Evolutionary conservation across 2,888 invertebrate genomes (phyloP).

Genomic region (Galerucella pusilla): DNA sequence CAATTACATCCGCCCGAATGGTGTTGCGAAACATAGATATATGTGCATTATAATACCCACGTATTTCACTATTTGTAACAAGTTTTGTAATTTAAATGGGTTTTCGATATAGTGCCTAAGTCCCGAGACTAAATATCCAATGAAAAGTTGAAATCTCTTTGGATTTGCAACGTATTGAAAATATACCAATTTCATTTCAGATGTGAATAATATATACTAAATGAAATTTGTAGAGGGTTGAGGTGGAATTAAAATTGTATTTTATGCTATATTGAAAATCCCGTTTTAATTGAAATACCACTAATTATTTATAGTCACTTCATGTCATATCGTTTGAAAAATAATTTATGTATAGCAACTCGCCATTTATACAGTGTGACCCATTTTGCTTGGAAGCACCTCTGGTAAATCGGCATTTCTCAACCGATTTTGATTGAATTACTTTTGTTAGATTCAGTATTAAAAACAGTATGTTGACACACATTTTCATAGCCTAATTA

Average conservation of each 20-base stretch:
- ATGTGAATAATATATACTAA: conserved; percentile 30
- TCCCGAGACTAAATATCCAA: conserved; percentile 26
- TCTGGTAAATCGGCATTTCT: too few relatives aligned
- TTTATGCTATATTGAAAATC: not conserved
- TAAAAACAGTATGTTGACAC: too few relatives aligned
- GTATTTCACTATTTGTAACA: conserved; percentile 14
- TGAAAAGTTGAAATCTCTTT: conserved; percentile 30
- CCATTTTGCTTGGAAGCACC: too few relatives aligned
- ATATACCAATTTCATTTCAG: conserved; percentile 28
- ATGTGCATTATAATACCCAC: conserved; percentile 1
- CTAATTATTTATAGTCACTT: not conserved
- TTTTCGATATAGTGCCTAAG: conserved; percentile 29
- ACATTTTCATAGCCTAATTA: too few relatives aligned
- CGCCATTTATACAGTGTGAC: too few relatives aligned
- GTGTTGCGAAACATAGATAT: not conserved
- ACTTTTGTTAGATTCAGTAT: too few relatives aligned
- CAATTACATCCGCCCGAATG: not conserved
- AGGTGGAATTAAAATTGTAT: conserved; percentile 7
- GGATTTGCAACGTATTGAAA: conserved; percentile 27
- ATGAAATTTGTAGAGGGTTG: conserved; percentile 16
- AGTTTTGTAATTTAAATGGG: conserved; percentile 23
- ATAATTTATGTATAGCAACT: not conserved
- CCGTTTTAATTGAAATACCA: not conserved
- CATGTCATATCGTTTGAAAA: not conserved
- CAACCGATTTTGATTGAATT: too few relatives aligned